Base-by-base conservation (phyloP, 1,140 invertebrate species). In the Anastatus disparis region DNA sequence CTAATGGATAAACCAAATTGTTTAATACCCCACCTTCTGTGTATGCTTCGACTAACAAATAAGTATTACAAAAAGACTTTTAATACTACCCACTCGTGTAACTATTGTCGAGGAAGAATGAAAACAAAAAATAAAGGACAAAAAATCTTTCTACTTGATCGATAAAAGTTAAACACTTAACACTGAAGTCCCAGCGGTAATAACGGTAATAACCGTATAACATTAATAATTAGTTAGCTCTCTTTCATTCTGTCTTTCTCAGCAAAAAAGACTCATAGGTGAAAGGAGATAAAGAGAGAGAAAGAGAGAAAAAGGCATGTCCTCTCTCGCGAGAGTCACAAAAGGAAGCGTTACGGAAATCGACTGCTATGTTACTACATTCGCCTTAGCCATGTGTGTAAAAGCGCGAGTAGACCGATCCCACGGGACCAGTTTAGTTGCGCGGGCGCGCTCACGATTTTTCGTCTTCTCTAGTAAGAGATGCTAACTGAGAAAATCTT, bases 161-260 rank as follows among this genome's bases (percentile, higher is more conserved):
- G 77, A 81, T 81, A 76, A 76, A 73, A n/a, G n/a, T n/a, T n/a
- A n/a, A n/a, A n/a, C n/a, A n/a, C n/a, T n/a, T n/a, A n/a, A 63
- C 75, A 72, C 73, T 75, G 73, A 75, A 72, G 71, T 75, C n/a
- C 74, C 71, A 70, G 72, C 73, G 70, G 68, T 67, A 75, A 76
- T 77, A 77, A 77, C 80, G 75, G 76, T 79, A 78, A 81, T 80
- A 78, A 80, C 75, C 75, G 78, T 81, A n/a, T n/a, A 80, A 79
- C 76, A 76, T 79, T 75, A 78, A 78, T 81, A 81, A 82, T 80
- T 79, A 81, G 75, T n/a, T n/a, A n/a, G n/a, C n/a, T n/a, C n/a
- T n/a, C n/a, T n/a, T n/a, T n/a, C n/a, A n/a, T n/a, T n/a, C n/a
- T n/a, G n/a, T n/a, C n/a, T n/a, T n/a, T n/a, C n/a, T n/a, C n/a